Evolutionary conservation across 2,888 invertebrate genomes (phyloP).

Genomic region (Scaptomyza parva): DNA sequence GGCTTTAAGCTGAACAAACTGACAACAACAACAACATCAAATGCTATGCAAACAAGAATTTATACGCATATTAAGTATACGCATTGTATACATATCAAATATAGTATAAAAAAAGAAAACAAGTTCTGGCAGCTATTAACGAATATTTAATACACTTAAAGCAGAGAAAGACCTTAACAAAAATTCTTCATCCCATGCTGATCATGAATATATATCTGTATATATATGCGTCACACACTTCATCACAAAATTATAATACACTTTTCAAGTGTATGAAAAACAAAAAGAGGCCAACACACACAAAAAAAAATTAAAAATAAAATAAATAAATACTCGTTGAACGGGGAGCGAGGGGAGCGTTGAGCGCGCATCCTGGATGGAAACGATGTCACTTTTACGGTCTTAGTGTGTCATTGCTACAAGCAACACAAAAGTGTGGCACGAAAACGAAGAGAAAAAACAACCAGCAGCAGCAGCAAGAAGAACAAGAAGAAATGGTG

Average conservation of each 20-base stretch:
- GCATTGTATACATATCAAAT: not conserved
- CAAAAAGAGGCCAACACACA: too few species aligned
- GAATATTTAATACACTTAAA: not conserved
- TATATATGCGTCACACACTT: too few species aligned
- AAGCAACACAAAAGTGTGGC: constrained; percentile 3
- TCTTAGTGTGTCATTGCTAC: constrained; percentile 27
- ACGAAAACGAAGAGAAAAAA: not conserved
- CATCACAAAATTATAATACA: too few species aligned
- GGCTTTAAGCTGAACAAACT: not conserved
- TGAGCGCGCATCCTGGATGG: not conserved
- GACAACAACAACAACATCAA: too few species aligned
- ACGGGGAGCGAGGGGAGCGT: too few species aligned
- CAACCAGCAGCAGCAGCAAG: not conserved
- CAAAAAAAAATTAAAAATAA: constrained; percentile 1
- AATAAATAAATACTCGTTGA: constrained; percentile 10
- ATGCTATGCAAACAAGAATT: constrained; percentile 1
- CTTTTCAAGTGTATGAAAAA: too few species aligned
- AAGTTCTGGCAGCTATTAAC: too few species aligned
- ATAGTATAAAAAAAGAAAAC: not conserved
- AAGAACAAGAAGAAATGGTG: constrained; percentile 13
- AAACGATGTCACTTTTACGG: constrained; percentile 10
- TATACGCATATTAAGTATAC: not conserved
- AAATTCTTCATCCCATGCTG: too few species aligned
- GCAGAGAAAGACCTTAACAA: not conserved
- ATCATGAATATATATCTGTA: too few species aligned